Conservation (phyloP, 2,797 vertebrate genomes). For the Eleutherodactylus coqui region DNA sequence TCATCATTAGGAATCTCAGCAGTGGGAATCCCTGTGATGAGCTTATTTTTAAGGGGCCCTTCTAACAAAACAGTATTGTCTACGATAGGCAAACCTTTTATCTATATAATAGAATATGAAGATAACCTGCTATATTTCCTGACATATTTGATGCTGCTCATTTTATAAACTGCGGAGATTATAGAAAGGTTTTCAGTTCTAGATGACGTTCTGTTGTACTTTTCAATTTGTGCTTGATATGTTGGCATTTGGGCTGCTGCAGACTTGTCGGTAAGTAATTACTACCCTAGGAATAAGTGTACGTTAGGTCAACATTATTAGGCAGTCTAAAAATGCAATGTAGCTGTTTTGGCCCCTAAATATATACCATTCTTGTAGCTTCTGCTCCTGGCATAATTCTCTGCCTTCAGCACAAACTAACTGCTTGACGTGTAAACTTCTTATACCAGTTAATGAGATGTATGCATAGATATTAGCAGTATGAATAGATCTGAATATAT, state of each 20-base stretch:
- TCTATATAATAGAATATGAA: background rate
- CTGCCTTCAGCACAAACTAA: slow-evolving; percentile 51
- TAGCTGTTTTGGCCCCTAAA: slow-evolving; percentile 25
- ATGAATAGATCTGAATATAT: slow-evolving; percentile 38
- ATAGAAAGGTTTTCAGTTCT: background rate
- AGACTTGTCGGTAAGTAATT: background rate
- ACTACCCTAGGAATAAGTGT: background rate
- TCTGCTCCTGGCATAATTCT: background rate
- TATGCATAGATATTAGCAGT: slow-evolving; percentile 29
- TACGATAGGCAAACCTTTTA: too few species aligned
- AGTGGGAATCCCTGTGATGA: background rate
- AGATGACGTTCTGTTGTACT: background rate
- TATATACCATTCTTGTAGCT: background rate
- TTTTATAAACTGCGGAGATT: too few species aligned
- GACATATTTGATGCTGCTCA: slow-evolving; percentile 58
- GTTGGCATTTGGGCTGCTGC: background rate
- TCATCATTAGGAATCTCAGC: background rate
- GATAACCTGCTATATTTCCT: background rate
- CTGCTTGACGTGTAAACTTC: slow-evolving; percentile 41
- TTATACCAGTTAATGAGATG: slow-evolving; percentile 36
- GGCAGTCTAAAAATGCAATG: slow-evolving; percentile 1
- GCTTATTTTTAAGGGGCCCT: background rate
- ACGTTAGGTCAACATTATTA: slow-evolving; percentile 9
- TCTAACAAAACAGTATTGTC: too few species aligned
- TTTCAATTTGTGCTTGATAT: slow-evolving; percentile 8